Evolutionary conservation across 2,888 invertebrate species (phyloP).

Genomic region (Parthenolecanium corni): DNA sequence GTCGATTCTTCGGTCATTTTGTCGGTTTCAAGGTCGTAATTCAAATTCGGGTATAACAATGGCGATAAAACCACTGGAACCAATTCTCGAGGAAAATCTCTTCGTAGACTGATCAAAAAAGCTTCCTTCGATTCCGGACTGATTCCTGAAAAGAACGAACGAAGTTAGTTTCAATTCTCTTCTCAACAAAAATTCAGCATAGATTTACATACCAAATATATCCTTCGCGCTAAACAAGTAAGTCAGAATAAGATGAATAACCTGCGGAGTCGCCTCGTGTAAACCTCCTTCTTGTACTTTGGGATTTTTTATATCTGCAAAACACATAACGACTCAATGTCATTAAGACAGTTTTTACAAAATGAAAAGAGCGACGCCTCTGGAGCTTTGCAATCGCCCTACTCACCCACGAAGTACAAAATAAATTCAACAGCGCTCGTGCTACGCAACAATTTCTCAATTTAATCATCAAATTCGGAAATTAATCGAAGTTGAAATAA

Average conservation of each 20-base stretch:
- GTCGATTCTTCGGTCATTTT: conserved; percentile 39
- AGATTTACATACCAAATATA: conserved; percentile 12
- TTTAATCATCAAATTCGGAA: no score
- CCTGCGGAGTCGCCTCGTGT: conserved; percentile 81
- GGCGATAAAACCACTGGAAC: conserved; percentile 84
- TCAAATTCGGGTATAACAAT: conserved; percentile 60
- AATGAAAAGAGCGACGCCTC: no score
- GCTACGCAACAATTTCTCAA: no score
- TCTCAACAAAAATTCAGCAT: neutral
- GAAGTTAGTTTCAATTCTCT: neutral
- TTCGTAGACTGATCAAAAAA: conserved; percentile 66
- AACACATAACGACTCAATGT: no score
- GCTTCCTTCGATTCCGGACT: conserved; percentile 62
- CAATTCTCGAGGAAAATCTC: conserved; percentile 77
- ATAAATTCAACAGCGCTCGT: no score
- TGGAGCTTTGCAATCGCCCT: no score
- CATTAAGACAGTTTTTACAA: no score
- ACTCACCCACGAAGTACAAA: no score
- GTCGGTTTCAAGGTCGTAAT: conserved; percentile 40
- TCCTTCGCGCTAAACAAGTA: conserved; percentile 28
- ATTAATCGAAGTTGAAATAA: no score
- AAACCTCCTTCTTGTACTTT: conserved; percentile 62
- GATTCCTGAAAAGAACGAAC: conserved; percentile 44
- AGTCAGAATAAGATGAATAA: conserved; percentile 47
- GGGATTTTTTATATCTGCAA: conserved; percentile 51